phyloP scores from a whole-genome alignment of 2,888 invertebrate genomes.

The Spodoptera picta region DNA sequence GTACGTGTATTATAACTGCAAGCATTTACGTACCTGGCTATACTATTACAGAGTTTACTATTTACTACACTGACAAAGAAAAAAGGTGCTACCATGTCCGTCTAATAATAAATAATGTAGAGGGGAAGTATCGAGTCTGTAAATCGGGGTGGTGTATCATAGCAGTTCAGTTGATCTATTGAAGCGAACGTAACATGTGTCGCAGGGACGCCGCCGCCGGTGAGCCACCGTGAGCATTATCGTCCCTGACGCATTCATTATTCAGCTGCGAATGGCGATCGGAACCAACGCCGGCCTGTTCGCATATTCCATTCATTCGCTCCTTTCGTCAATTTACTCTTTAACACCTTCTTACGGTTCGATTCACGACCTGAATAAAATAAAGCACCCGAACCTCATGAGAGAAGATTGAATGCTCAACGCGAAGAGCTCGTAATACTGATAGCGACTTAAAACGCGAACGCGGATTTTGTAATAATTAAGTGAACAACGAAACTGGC shows the following conservation, averaged over 20 bases:
- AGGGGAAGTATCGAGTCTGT: neutral
- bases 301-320: constrained; percentile 83
- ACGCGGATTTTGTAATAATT: constrained; percentile 43
- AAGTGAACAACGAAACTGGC: constrained; percentile 29
- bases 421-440: constrained; percentile 63
- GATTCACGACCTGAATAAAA: constrained; percentile 84
- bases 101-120: too few species aligned
- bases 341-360: constrained; percentile 85
- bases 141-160: constrained; percentile 4
- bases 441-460: constrained; percentile 60
- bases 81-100: too few species aligned
- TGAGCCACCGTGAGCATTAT: constrained; percentile 63
- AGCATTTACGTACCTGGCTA: too few species aligned
- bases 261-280: constrained; percentile 74
- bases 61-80: too few species aligned
- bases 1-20: too few species aligned
- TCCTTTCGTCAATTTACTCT: constrained; percentile 84
- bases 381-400: constrained; percentile 75
- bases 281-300: constrained; percentile 69
- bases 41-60: too few species aligned
- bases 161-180: constrained; percentile 30
- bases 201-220: constrained; percentile 40
- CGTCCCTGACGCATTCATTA: constrained; percentile 75
- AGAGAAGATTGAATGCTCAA: constrained; percentile 72
- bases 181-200: constrained; percentile 36